A percentile compares a stretch with the other conserved stretches of the same genome.
phyloP scores from a whole-genome alignment of 1,140 invertebrate genomes.

The Himalopsyche phryganea region DNA sequence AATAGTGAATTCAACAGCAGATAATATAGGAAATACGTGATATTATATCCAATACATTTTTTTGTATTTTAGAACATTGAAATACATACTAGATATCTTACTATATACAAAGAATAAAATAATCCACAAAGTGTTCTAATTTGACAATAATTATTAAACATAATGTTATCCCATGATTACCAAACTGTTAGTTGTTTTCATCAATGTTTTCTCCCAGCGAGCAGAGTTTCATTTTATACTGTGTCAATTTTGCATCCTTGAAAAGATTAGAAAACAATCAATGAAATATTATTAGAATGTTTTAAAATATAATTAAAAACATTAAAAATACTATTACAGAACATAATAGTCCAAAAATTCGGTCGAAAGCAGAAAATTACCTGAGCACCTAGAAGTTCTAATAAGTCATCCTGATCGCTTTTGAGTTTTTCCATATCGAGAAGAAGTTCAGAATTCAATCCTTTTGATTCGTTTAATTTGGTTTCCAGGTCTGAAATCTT shows the following conservation, averaged over 20 bases:
- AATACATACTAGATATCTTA: too few relatives aligned
- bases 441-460: slow-evolving; percentile 39
- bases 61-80: background rate
- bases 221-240: slow-evolving; percentile 67
- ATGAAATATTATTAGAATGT: too few relatives aligned
- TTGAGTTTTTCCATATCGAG: slow-evolving; percentile 67
- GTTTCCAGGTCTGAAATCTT: slow-evolving; percentile 31
- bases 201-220: slow-evolving; percentile 67
- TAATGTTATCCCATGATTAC: too few relatives aligned
- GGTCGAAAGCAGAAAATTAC: too few relatives aligned
- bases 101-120: too few relatives aligned
- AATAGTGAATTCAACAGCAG: background rate
- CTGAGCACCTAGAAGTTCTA: slow-evolving; percentile 78
- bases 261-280: slow-evolving; percentile 18
- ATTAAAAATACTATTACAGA: too few relatives aligned
- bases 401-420: slow-evolving; percentile 88
- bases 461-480: slow-evolving; percentile 35
- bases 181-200: slow-evolving; percentile 17
- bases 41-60: background rate
- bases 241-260: slow-evolving; percentile 71
- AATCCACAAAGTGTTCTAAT: too few relatives aligned
- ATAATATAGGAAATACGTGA: background rate
- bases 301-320: too few relatives aligned
- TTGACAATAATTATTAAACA: too few relatives aligned
- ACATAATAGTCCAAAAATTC: too few relatives aligned